A percentile compares a stretch with the other conserved stretches of the same genome.
Conservation (phyloP, 2,888 invertebrate species). For the Fragum fragum region DNA sequence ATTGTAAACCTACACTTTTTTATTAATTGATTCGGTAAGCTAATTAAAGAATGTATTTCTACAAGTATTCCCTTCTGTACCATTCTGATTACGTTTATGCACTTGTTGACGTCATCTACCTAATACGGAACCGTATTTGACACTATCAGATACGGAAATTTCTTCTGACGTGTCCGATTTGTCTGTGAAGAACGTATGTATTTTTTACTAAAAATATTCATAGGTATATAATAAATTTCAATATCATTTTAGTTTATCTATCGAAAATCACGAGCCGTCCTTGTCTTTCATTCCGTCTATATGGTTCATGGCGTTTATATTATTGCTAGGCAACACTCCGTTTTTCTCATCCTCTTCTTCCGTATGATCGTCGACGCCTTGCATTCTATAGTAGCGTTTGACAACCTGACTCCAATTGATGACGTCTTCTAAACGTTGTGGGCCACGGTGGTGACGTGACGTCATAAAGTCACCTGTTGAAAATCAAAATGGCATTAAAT, state of each 20-base stretch:
- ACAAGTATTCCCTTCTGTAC: too few species aligned
- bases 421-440: conserved; percentile 84
- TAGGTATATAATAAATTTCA: too few species aligned
- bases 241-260: too few species aligned
- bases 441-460: conserved; percentile 70
- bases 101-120: background rate
- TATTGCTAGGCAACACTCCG: conserved; percentile 28
- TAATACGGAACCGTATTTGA: too few species aligned
- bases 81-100: too few species aligned
- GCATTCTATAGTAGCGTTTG: conserved; percentile 80
- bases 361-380: conserved; percentile 66
- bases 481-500: background rate
- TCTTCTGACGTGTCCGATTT: too few species aligned
- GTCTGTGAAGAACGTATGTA: too few species aligned
- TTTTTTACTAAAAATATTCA: too few species aligned
- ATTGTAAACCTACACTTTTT: too few species aligned
- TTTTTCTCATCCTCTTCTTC: conserved; percentile 58
- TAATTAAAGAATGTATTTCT: too few species aligned
- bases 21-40: too few species aligned
- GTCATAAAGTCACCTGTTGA: conserved; percentile 66
- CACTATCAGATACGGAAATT: too few species aligned
- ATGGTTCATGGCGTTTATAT: conserved; percentile 38
- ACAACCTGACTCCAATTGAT: conserved; percentile 85
- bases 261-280: background rate
- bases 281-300: conserved; percentile 35